Evolutionary conservation across 1,140 invertebrate species (phyloP).

Genomic region (Zaprionus ghesquierei): DNA sequence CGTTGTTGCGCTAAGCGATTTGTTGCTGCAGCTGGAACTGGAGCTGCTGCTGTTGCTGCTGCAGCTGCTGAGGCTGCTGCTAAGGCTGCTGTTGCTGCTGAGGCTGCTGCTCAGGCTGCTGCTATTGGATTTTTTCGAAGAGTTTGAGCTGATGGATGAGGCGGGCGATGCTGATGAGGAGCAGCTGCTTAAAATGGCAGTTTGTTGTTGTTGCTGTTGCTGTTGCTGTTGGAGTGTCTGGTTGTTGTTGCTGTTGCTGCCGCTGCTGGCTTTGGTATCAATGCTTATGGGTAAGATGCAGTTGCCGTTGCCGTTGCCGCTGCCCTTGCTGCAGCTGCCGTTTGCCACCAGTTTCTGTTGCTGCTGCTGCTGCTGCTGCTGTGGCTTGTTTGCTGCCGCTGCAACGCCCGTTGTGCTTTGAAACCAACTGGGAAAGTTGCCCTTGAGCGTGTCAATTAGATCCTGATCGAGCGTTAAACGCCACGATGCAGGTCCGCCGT

Average conservation of each 20-base stretch:
- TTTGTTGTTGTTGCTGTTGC: conserved; percentile 45
- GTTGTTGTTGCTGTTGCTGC: conserved; percentile 42
- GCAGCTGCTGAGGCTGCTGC: conserved; percentile 60
- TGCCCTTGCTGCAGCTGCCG: conserved; percentile 28
- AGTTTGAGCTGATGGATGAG: conserved; percentile 75
- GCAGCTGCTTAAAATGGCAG: conserved; percentile 53
- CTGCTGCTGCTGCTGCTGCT: conserved; percentile 63
- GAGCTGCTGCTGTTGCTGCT: conserved; percentile 63
- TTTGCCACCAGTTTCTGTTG: conserved; percentile 21
- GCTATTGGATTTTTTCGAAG: conserved; percentile 70
- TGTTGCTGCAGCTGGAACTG: conserved; percentile 29
- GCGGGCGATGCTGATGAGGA: conserved; percentile 74
- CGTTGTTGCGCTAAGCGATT: conserved; percentile 48
- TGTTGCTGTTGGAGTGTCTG: conserved; percentile 69
- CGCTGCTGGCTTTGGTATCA: conserved; percentile 59
- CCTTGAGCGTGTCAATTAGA: conserved; percentile 93
- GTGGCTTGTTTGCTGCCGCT: conserved; percentile 63
- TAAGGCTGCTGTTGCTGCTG: conserved; percentile 53
- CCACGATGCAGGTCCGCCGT: conserved; percentile 92
- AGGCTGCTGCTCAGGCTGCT: conserved; percentile 58
- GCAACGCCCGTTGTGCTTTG: conserved; percentile 81
- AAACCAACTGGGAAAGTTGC: conserved; percentile 96
- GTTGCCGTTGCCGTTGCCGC: conserved; percentile 64
- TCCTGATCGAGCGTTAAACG: conserved; percentile 94
- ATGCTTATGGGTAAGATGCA: conserved; percentile 73